Percentiles rank a stretch among this genome's conserved stretches.
These are phyloP conservation scores for Pseudomyrmex gracilis DNA, from an alignment of 1,140 invertebrate species.

Conservation along the genomic window DNA sequence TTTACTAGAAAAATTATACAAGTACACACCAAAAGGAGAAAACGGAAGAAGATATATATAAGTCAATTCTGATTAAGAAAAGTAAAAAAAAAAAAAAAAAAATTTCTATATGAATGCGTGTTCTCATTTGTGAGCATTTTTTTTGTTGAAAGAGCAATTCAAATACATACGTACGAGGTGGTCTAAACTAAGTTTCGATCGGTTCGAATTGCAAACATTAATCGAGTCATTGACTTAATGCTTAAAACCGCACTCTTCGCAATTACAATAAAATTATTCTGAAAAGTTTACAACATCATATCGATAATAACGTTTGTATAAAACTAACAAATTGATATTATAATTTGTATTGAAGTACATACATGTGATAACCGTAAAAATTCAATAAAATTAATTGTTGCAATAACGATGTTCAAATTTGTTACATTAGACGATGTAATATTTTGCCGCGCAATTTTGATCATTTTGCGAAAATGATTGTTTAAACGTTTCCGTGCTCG, in stretches of 20 bases:
- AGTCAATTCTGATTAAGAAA: no score
- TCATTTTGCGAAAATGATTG: not conserved
- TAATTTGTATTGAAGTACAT: not conserved
- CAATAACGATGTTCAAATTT: not conserved
- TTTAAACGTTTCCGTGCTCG: no score
- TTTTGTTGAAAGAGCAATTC: slow-evolving; percentile 53
- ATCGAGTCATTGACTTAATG: slow-evolving; percentile 60
- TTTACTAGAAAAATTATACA: no score
- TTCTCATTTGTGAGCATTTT: not conserved
- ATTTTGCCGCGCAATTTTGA: not conserved
- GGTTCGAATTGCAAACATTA: slow-evolving; percentile 57
- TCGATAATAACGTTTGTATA: no score
- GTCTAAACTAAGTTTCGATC: slow-evolving; percentile 72
- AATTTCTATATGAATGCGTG: no score
- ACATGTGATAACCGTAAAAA: not conserved
- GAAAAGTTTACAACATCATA: no score
- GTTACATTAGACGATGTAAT: not conserved
- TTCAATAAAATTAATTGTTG: slow-evolving; percentile 2
- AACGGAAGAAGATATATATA: no score
- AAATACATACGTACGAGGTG: slow-evolving; percentile 58
- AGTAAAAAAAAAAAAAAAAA: no score
- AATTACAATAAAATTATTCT: not conserved
- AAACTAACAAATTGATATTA: not conserved
- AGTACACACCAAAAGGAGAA: no score
- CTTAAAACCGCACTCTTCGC: not conserved